Percentiles rank a stretch among this genome's conserved stretches.
These are phyloP conservation scores for Biston betularia DNA, from an alignment of 2,888 invertebrate genomes.

Conservation along the genomic window DNA sequence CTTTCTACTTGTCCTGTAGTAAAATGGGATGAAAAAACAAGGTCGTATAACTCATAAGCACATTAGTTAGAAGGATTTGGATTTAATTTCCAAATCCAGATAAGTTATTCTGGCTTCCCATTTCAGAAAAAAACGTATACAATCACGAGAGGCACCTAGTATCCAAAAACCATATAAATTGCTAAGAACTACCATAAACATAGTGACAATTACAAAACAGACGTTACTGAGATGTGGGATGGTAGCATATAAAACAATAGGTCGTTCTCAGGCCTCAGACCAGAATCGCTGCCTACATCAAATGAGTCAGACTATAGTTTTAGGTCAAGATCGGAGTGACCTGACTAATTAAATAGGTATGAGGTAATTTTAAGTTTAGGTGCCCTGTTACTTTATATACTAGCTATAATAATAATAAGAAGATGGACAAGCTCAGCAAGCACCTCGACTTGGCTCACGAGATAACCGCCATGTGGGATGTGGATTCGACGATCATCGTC, in stretches of 20 bases:
- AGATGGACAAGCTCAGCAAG: no score
- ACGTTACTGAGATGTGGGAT: conserved; percentile 36
- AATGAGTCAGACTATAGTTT: conserved; percentile 39
- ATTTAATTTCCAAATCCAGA: no score
- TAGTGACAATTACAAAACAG: conserved; percentile 22
- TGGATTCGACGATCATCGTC: no score
- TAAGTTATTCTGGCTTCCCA: not conserved
- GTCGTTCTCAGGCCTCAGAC: conserved; percentile 27
- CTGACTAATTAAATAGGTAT: conserved; percentile 8
- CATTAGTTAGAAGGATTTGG: no score
- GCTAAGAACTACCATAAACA: conserved; percentile 2
- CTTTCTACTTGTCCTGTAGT: no score
- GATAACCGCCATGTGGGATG: no score
- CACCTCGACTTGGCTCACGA: no score
- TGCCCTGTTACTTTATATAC: no score
- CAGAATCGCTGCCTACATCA: conserved; percentile 40
- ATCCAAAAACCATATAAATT: not conserved
- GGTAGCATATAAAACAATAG: conserved; percentile 37
- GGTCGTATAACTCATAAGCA: no score
- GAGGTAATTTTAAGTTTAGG: not conserved
- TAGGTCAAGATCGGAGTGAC: conserved; percentile 44
- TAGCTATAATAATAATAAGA: no score
- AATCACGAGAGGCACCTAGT: not conserved
- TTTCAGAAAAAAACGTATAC: not conserved
- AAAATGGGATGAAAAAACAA: no score